Percentiles rank a stretch among this genome's conserved stretches.
These are phyloP conservation scores for Zapornia atra DNA, from an alignment of 2,113 vertebrate genomes.

Conservation along the genomic window DNA sequence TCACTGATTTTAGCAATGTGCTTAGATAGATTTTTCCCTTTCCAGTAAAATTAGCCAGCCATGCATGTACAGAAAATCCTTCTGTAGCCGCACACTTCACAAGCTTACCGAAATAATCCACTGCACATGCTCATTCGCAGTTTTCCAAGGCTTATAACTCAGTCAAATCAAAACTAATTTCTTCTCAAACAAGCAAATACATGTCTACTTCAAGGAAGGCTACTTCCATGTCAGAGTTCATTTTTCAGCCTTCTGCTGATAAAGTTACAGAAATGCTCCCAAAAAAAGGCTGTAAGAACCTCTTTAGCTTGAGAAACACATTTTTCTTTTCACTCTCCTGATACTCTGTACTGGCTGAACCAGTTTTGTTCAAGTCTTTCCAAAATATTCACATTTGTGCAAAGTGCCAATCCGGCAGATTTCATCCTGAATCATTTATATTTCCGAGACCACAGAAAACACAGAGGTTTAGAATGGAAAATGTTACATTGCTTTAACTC, in stretches of 20 bases:
- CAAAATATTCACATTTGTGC: constrained; percentile 53
- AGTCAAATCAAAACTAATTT: constrained; percentile 62
- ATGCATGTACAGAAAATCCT: constrained; percentile 48
- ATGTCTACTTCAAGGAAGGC: constrained; percentile 32
- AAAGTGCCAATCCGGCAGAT: background rate
- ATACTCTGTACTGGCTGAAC: constrained; percentile 25
- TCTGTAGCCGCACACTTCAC: constrained; percentile 41
- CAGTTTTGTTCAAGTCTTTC: constrained; percentile 31
- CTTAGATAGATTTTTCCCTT: constrained; percentile 50
- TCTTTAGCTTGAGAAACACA: background rate
- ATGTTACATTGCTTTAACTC: background rate
- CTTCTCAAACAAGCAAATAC: constrained; percentile 42
- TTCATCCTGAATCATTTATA: constrained; percentile 55
- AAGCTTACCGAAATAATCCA: constrained; percentile 23
- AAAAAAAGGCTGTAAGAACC: background rate
- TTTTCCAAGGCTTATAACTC: constrained; percentile 46
- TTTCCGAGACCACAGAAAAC: constrained; percentile 48
- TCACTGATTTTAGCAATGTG: constrained; percentile 21
- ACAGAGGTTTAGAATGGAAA: constrained; percentile 42
- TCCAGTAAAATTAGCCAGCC: constrained; percentile 38
- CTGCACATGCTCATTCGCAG: constrained; percentile 26
- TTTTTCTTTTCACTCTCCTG: background rate
- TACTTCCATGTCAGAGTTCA: constrained; percentile 42
- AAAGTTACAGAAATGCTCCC: constrained; percentile 4
- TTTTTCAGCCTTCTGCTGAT: constrained; percentile 44